These are phyloP conservation scores for Antitype chi DNA, from an alignment of 2,888 invertebrate genomes.

Conservation along the genomic window DNA sequence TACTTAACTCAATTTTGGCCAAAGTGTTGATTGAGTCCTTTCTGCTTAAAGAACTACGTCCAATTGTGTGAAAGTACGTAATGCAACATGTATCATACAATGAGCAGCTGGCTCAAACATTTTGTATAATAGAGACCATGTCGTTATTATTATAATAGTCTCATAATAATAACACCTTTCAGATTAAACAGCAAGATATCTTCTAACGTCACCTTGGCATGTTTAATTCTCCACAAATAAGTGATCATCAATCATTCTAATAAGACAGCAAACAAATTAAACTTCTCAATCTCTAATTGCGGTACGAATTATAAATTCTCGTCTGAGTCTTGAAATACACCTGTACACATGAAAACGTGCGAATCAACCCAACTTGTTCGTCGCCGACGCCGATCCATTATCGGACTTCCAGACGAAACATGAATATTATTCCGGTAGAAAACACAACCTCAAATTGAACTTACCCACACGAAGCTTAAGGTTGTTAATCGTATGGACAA, in stretches of 20 bases:
- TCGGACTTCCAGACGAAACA: conserved; percentile 84
- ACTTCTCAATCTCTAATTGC: conserved; percentile 57
- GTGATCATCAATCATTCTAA: conserved; percentile 59
- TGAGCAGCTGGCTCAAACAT: neutral
- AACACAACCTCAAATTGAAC: conserved; percentile 59
- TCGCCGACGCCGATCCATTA: conserved; percentile 88
- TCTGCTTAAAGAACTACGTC: no score
- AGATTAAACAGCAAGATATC: conserved; percentile 17
- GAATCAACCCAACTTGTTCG: conserved; percentile 86
- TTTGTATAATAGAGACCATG: neutral
- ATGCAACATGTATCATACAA: neutral
- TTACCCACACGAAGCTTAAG: conserved; percentile 54
- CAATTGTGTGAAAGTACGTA: neutral
- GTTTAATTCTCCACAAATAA: conserved; percentile 15
- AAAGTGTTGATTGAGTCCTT: no score
- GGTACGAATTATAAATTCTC: conserved; percentile 63
- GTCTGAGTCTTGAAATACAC: conserved; percentile 72
- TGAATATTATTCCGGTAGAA: conserved; percentile 78
- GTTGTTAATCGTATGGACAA: conserved; percentile 67
- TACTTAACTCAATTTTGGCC: no score
- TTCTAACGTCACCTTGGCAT: conserved; percentile 37
- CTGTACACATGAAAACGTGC: conserved; percentile 77
- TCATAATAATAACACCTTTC: conserved; percentile 28
- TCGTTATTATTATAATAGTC: conserved; percentile 13
- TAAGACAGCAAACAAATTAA: conserved; percentile 64